phyloP scores from a whole-genome alignment of 2,797 vertebrate genomes.

The Zalophus californianus region DNA sequence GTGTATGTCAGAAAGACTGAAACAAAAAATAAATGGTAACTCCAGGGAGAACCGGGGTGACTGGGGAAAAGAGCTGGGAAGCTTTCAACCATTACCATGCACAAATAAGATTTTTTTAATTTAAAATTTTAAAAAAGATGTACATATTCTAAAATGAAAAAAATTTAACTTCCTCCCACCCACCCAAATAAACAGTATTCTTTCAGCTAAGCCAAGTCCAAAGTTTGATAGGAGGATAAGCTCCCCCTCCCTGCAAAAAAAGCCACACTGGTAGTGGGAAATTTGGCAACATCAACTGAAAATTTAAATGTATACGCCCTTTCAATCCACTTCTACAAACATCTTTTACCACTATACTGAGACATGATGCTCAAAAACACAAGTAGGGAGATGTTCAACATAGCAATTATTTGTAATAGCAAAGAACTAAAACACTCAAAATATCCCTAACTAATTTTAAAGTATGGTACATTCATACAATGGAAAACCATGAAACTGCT shows the following conservation, averaged over 20 bases:
- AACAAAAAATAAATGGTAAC: not conserved
- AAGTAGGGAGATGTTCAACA: not conserved
- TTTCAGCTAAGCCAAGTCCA: not conserved
- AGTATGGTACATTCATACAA: not conserved
- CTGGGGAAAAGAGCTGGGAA: not conserved
- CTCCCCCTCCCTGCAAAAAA: too few relatives aligned
- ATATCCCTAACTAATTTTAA: not conserved
- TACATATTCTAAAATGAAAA: constrained; percentile 30
- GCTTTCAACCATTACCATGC: not conserved
- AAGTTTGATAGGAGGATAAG: not conserved
- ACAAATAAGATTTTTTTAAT: not conserved
- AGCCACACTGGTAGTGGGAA: not conserved
- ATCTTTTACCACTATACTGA: not conserved
- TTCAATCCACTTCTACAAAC: constrained; percentile 28
- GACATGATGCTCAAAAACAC: not conserved
- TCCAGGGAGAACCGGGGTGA: not conserved
- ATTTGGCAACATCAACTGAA: not conserved
- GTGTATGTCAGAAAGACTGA: not conserved
- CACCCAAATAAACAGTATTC: not conserved
- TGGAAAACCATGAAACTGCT: not conserved
- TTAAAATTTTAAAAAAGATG: not conserved
- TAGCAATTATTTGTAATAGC: constrained; percentile 14
- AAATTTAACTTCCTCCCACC: not conserved
- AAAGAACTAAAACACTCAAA: constrained; percentile 38
- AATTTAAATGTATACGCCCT: not conserved